Base-by-base conservation (phyloP, 2,797 vertebrate species). In the Macropus fuliginosus region DNA sequence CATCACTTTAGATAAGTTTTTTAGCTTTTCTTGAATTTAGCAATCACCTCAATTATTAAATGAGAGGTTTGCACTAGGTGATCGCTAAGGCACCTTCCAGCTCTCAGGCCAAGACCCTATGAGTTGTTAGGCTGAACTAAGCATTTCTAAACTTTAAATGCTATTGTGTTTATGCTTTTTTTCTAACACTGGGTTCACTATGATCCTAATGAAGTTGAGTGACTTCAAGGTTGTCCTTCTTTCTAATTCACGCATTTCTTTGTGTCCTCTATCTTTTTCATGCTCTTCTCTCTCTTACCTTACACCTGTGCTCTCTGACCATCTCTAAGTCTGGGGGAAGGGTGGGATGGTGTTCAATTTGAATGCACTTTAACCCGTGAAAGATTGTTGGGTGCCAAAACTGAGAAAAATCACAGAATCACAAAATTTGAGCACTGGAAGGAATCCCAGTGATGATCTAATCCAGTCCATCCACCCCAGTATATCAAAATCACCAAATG, bases 1-100 rank as follows among this genome's bases (percentile, higher is more conserved):
- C 92, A 34, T 97, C 94, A 96, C 94, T 55, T 92, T 81, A 98
- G 90, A 95, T 93, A 97, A 95, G 94, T 91, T 95, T 94, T 91
- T 97, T 95, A n/a, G 93, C 95, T 92, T 95, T 14, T 91, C 91
- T 89, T 94, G 91, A 95, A 92, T 95, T 97, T 95, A 93, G 87
- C 4, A n/a, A 1, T 92, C 95, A 93, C 87, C 95, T 97, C 95
- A 95, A 92, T 90, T 96, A 29, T 95, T 94, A 94, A 98, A 97
- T 94, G 91, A 97, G 31, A 94, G n/a, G 74, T 24, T 56, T 92
- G 54, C 9, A 90, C 95, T 59, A 95, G 55, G 56, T 94, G 74
- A 95, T 93, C 12, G 8, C 62, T 18, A 40, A 18, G 34, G 9
- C 5, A 5, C 62, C n/a, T 74, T 74, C 62, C 5, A 74, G n/a